Evolutionary conservation across 2,113 vertebrate genomes (phyloP).

Genomic region (Motacilla tschutschensis): DNA sequence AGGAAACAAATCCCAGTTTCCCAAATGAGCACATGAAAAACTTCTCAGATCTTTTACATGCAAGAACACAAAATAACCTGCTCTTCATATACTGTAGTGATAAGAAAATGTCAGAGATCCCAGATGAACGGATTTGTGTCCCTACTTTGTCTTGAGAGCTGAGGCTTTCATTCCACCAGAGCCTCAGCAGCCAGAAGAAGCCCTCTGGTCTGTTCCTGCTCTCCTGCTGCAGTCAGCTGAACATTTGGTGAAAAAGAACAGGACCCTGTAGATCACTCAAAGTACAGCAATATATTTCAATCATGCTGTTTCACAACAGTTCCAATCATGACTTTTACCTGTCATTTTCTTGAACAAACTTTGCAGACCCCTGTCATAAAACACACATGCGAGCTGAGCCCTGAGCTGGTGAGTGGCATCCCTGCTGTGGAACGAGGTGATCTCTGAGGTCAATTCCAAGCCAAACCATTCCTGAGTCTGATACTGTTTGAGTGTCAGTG

Average conservation of each 20-base stretch:
- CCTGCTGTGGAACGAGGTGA: background rate
- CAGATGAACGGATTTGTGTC: accelerated
- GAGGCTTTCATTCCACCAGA: background rate
- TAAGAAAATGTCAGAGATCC: background rate
- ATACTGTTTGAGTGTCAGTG: background rate
- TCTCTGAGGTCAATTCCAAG: background rate
- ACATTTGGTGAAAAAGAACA: background rate
- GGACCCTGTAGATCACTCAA: background rate
- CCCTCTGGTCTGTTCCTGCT: background rate
- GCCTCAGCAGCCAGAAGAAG: background rate
- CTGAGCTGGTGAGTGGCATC: background rate
- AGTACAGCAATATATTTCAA: background rate
- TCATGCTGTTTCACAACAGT: background rate
- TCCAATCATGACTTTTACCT: background rate
- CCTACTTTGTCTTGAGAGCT: background rate
- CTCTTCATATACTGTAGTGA: background rate
- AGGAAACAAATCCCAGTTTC: background rate
- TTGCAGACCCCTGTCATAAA: background rate
- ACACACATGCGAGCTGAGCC: background rate
- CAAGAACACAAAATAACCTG: background rate
- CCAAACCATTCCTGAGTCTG: background rate
- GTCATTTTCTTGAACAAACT: background rate
- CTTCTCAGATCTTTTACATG: background rate
- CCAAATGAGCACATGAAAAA: background rate
- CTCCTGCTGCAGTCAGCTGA: background rate